Conservation (phyloP, 2,113 vertebrate species). For the Catharus bicknelli region DNA sequence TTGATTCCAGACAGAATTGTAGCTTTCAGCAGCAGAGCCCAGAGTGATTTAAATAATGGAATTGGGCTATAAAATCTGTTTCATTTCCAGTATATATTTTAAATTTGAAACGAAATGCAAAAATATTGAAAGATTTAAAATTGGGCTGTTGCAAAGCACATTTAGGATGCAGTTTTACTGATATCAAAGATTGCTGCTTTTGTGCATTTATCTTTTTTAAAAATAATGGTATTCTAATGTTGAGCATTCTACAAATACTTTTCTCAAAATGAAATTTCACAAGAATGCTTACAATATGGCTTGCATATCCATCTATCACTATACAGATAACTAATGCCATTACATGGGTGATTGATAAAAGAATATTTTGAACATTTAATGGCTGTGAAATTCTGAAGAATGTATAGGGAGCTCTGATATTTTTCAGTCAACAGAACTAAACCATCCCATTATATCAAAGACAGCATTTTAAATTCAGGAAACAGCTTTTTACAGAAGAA, state of each 20-base stretch:
- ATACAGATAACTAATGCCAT: slow-evolving; percentile 7
- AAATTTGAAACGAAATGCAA: neutral
- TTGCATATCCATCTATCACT: neutral
- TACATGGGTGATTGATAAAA: neutral
- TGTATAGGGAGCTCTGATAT: neutral
- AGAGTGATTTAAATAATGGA: slow-evolving; percentile 36
- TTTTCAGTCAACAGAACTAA: neutral
- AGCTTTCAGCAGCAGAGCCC: slow-evolving; percentile 9
- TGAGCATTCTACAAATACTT: neutral
- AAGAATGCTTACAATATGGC: neutral
- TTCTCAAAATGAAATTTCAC: slow-evolving; percentile 33
- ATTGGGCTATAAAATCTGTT: slow-evolving; percentile 21
- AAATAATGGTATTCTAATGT: neutral
- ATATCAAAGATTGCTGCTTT: neutral
- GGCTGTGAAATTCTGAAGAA: slow-evolving; percentile 6
- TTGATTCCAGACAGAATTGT: slow-evolving; percentile 26
- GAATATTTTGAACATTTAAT: neutral
- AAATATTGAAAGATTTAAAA: slow-evolving; percentile 42
- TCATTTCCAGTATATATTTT: slow-evolving; percentile 9
- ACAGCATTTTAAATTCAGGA: neutral
- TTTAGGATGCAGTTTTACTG: neutral
- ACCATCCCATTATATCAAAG: neutral
- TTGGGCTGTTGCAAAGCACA: neutral
- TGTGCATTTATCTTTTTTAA: neutral
- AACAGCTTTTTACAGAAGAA: neutral